Base-by-base conservation (phyloP, 2,888 invertebrate genomes). In the Tubulanus polymorphus region DNA sequence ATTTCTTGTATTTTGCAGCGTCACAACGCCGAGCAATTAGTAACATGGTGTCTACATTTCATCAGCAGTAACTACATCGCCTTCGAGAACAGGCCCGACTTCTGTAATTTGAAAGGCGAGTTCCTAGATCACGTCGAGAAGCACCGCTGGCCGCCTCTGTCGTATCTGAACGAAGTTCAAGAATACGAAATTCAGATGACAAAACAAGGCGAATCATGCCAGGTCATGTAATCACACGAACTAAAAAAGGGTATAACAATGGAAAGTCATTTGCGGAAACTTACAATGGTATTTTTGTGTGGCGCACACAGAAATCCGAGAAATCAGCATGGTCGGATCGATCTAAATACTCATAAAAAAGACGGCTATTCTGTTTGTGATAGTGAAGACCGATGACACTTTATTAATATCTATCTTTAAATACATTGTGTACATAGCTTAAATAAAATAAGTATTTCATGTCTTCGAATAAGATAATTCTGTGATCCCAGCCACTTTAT, bases 41-140 rank as follows among this genome's bases (percentile, higher is more conserved):
- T 61, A 2, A 62, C 61, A n/a, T 74, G 72, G 70, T 75, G 75
- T 59, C 63, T 74, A 5, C 71, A 71, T 53, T 74, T 75, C 56
- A 74, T 75, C 35, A 63, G 73, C 2, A 65, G 70, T 23, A 74
- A 75, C 58, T 74, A 70, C 57, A 55, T 63, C 5, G 64, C 70
- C 1, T 75, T 74, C 53, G 61, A 66, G 51, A 55, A 64, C 5
- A 56, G 73, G 18, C 20, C 55, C 18, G 75, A 75, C 55, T 74
- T 71, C 51, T 15, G 52, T 0, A 46, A 55, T 37, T 57, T 75
- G 49, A 63, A 57, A 15, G 66, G 64, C 15, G 63, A 63, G 6
- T 70, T 73, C 57, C 59, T 63, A 48, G 60, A 61, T 1, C 56
- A 69, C 53, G 67, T 75, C 10, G 67, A 66, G 15, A 68, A 71